Evolutionary conservation across 1,140 invertebrate genomes (phyloP).

Genomic region (Drosophila murphyi): DNA sequence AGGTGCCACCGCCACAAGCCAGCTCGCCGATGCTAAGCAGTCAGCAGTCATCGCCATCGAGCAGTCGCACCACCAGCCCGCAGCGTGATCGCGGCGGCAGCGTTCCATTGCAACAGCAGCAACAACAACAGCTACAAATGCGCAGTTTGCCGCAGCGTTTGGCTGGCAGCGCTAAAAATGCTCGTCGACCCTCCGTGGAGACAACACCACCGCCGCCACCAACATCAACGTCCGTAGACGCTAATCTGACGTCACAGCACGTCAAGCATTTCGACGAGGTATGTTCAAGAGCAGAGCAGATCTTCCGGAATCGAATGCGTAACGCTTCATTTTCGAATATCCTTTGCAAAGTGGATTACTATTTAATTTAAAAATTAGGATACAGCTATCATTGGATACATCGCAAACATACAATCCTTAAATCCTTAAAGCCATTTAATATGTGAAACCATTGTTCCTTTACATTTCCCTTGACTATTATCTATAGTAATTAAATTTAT

Average conservation of each 20-base stretch:
- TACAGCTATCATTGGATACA: too few species aligned
- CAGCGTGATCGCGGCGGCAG: conserved; percentile 85
- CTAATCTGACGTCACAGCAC: conserved; percentile 54
- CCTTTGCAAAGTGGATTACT: not conserved
- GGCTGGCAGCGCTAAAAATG: conserved; percentile 60
- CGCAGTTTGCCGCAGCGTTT: conserved; percentile 70
- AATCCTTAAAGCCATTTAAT: too few species aligned
- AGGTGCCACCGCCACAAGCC: conserved; percentile 85
- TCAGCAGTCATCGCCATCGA: conserved; percentile 86
- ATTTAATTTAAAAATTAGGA: too few species aligned
- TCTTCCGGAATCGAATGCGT: not conserved
- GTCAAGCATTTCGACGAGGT: conserved; percentile 72
- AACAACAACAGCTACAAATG: conserved; percentile 71
- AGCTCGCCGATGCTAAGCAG: conserved; percentile 87
- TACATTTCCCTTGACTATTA: too few species aligned
- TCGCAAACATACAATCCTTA: too few species aligned
- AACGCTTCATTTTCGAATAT: not conserved
- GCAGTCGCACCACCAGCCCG: conserved; percentile 87
- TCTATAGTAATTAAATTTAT: not conserved
- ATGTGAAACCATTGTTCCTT: too few species aligned
- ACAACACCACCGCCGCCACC: conserved; percentile 84
- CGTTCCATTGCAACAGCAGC: conserved; percentile 58
- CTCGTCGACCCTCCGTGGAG: conserved; percentile 85
- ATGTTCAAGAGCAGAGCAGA: conserved; percentile 22
- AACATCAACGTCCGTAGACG: conserved; percentile 33